Conservation (phyloP, 2,888 invertebrate species). For the Rhagophthalmus giganteus region DNA sequence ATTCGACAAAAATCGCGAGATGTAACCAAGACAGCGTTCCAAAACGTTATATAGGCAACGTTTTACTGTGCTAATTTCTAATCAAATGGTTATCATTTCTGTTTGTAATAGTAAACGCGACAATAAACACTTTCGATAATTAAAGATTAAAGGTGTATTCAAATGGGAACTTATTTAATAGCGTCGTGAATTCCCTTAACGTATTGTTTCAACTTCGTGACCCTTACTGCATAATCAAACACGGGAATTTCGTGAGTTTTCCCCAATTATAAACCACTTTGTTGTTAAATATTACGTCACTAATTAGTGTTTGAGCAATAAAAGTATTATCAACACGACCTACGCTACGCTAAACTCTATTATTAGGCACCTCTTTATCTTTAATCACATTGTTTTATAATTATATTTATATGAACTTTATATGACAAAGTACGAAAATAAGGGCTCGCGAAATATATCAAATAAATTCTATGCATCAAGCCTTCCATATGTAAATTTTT, state of each 20-base stretch:
- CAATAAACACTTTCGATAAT: conserved; percentile 8
- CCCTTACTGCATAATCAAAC: conserved; percentile 7
- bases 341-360: conserved; percentile 1
- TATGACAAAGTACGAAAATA: neutral
- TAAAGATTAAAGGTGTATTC: conserved; percentile 1
- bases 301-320: conserved; percentile 10
- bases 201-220: conserved; percentile 8
- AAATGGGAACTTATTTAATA: conserved; percentile 1
- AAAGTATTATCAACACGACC: conserved; percentile 8
- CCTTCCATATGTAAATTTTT: neutral
- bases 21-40: too few relatives aligned
- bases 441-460: neutral
- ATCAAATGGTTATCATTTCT: too few relatives aligned
- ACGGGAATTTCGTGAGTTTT: conserved; percentile 6
- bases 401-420: neutral
- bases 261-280: conserved; percentile 13
- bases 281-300: conserved; percentile 5
- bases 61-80: too few relatives aligned
- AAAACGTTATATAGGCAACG: too few relatives aligned
- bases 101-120: too few relatives aligned
- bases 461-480: neutral
- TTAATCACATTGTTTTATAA: neutral
- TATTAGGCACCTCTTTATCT: neutral
- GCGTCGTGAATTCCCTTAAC: conserved; percentile 3
- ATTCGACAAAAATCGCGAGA: too few relatives aligned